Evolutionary conservation across 2,113 vertebrate species (phyloP).

Genomic region (Rhagologus leucostigma): DNA sequence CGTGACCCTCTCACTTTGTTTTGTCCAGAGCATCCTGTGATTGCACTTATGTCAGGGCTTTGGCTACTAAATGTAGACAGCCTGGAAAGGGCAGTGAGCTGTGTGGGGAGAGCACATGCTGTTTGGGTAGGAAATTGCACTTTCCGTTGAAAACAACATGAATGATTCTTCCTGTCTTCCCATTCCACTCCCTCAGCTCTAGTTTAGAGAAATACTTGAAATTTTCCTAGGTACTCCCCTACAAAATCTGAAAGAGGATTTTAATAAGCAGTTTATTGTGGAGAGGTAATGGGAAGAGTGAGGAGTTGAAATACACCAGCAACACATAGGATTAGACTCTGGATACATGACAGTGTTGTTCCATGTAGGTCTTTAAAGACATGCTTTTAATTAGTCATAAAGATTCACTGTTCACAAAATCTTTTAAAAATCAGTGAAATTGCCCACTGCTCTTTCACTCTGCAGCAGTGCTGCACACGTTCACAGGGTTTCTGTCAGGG

Average conservation of each 20-base stretch:
- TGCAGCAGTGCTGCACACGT: not conserved
- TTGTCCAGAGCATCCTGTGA: conserved; percentile 7
- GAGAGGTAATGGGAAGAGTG: not conserved
- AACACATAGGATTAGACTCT: not conserved
- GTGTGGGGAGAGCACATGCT: not conserved
- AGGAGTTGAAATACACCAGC: not conserved
- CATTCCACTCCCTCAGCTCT: not conserved
- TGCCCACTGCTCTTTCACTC: not conserved
- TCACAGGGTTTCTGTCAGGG: not conserved
- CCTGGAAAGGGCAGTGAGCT: not conserved
- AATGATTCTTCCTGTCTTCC: not conserved
- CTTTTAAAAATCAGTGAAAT: not conserved
- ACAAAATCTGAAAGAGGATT: not conserved
- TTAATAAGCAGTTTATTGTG: not conserved
- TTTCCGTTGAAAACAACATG: not conserved
- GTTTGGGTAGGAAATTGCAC: not conserved
- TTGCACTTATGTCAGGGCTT: not conserved
- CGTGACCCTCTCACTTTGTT: not conserved
- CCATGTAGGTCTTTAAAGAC: not conserved
- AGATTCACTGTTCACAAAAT: not conserved
- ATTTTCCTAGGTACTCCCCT: not conserved
- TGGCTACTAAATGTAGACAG: not conserved
- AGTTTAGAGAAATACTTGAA: not conserved
- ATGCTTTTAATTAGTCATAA: not conserved
- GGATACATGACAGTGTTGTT: not conserved